Evolutionary conservation across 2,113 vertebrate species (phyloP).

Genomic region (Lepus europaeus): DNA sequence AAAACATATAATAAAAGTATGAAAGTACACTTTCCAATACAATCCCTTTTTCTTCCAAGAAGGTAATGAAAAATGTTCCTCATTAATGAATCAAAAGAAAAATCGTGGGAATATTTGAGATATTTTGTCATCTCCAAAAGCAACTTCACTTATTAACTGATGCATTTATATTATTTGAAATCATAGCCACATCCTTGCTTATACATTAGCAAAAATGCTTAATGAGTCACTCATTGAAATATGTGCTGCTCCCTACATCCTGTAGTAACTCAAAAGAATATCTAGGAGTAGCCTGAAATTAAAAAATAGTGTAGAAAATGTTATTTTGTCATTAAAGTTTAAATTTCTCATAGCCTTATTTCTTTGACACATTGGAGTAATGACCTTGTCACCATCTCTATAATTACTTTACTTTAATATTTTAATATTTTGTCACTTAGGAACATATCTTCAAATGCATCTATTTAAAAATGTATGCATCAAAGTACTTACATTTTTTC

Average conservation of each 20-base stretch:
- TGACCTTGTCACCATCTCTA: not conserved
- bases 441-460: not conserved
- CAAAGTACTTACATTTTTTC: too few relatives aligned
- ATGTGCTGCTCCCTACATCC: not conserved
- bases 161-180: not conserved
- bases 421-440: conserved; percentile 65
- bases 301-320: not conserved
- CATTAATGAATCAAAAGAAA: not conserved
- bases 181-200: not conserved
- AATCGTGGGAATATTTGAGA: not conserved
- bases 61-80: conserved; percentile 11
- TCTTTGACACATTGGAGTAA: not conserved
- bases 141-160: not conserved
- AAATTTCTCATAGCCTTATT: not conserved
- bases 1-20: not conserved
- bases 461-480: conserved; percentile 27
- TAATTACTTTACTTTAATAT: conserved; percentile 68
- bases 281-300: not conserved
- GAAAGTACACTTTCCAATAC: not conserved
- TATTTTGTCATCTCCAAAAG: conserved; percentile 11
- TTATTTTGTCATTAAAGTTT: not conserved
- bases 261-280: not conserved
- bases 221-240: not conserved
- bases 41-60: not conserved
- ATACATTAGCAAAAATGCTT: not conserved